Base-by-base conservation (phyloP, 2,888 invertebrate genomes). In the Lamellibrachia columna region DNA sequence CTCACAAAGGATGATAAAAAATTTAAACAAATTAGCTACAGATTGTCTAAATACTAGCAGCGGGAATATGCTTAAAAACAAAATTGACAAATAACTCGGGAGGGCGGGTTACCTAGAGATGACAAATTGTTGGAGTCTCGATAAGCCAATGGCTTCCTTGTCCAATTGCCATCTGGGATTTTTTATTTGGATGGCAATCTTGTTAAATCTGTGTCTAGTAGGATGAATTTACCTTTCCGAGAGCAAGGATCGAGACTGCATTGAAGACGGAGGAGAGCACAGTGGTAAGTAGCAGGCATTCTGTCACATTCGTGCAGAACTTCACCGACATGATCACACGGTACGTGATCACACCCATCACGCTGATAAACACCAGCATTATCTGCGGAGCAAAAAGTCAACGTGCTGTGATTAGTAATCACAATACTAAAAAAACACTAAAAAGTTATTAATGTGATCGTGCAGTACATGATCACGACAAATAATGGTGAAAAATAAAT, bases 241-340 rank as follows among this genome's bases (percentile, higher is more conserved):
- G 95, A 90, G 97, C 94, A 93, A 97, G 95, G 55, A 97, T 97
- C n/a, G 96, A 96, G 53, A 96, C 92, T 2, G 97, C 96, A 93
- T 97, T 97, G 92, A 97, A 95, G 6, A 97, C 53, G 3, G 97
- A 96, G 1, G 97, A 96, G 0, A 96, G 93, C 3, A 97, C 95
- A 2, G 97, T 96, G 7, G 96, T 95, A 9, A 96, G 93, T 1
- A 97, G 92, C 4, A 96, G 94, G 93, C 97, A 97, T 6, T 94
- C 94, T 0, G 93, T 93, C 52, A 94, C 90, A 0, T 94, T 93
- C 0, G 94, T 95, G 94, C 96, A 96, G 94, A 95, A 96, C 93
- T 96, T 95, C 0, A 96, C 95, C 3, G 94, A 95, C 91, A 96
- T 95, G 92, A 96, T 94, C 8, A 96, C 96, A n/a, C 96, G 95